Conservation (phyloP, 2,797 vertebrate species). For the Enteromius afrohamiltoni region DNA sequence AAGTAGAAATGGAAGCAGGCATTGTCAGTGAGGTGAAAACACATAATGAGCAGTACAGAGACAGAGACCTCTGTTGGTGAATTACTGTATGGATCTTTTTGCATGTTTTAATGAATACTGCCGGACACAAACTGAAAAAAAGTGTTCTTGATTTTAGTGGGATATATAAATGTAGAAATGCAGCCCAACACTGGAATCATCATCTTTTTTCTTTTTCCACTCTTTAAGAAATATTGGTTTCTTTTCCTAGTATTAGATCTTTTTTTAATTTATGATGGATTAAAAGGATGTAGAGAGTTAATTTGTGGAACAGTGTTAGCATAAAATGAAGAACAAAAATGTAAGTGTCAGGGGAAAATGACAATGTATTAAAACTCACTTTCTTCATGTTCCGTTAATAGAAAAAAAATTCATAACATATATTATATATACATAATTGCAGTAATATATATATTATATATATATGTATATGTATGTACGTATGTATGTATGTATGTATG, state of each 20-base stretch:
- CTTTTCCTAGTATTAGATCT: background rate
- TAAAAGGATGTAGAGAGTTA: background rate
- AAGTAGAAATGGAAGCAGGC: background rate
- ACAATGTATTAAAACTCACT: background rate
- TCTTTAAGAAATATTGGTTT: background rate
- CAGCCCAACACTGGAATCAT: background rate
- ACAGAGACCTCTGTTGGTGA: slow-evolving; percentile 22
- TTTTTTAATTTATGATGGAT: background rate
- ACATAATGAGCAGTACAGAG: background rate
- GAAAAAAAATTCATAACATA: too few relatives aligned
- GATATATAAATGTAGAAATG: background rate
- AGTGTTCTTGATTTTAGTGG: background rate
- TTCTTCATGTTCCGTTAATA: background rate
- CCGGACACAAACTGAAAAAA: background rate
- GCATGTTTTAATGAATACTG: background rate
- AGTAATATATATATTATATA: background rate
- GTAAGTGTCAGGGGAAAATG: background rate
- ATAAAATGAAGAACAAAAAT: background rate
- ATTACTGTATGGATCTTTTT: background rate
- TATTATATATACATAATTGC: background rate
- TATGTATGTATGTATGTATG: background rate
- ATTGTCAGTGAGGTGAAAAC: background rate
- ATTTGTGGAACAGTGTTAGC: background rate
- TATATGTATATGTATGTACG: background rate
- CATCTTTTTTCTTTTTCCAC: background rate